Base-by-base conservation (phyloP, 1,140 invertebrate species). In the Zaprionus africanus region DNA sequence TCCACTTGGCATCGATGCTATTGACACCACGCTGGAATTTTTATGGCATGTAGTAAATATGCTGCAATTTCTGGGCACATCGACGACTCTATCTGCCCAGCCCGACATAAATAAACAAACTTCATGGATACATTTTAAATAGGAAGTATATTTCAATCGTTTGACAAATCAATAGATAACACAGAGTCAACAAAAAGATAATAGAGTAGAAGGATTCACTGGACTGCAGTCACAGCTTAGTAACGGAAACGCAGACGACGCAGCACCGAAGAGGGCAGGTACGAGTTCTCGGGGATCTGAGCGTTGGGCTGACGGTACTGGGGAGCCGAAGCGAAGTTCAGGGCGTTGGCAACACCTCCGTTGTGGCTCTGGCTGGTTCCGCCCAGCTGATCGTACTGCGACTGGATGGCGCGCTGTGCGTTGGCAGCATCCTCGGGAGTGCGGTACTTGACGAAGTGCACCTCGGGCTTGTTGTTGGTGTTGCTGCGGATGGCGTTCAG, bases 151-250 rank as follows among this genome's bases (percentile, higher is more conserved):
- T 90, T 88, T 82, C 54, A 54, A 62, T 41, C 64, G 69, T 77
- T 90, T 68, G 66, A 71, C 61, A 85, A 78, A 83, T 80, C 74
- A 88, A 85, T 79, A 79, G 81, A 85, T 90, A 90, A 90, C 81
- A 87, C 67, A 79, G 53, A 79, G 66, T 77, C 64, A 90, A 90
- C 85, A 90, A 90, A 57, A 66, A 69, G 63, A 57, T 74, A 11
- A 19, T 41, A 12, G 24, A 1, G 31, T 54, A 19, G 34, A 66
- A 56, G 13, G 53, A 56, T 31, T n/a, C 2, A 15, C 53, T 22
- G 9, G 19, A 43, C 19, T 36, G 5, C 53, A 17, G 22, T 38
- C 56, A 51, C 51, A 51, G 57, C 57, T 73, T 90, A 90, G 56
- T 61, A 63, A 66, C 85, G 85, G 54, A 71, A 81, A 36, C 86